Conservation (phyloP, 37 sponge, comb jelly and placozoan species). For the Aplysina aerophoba region DNA sequence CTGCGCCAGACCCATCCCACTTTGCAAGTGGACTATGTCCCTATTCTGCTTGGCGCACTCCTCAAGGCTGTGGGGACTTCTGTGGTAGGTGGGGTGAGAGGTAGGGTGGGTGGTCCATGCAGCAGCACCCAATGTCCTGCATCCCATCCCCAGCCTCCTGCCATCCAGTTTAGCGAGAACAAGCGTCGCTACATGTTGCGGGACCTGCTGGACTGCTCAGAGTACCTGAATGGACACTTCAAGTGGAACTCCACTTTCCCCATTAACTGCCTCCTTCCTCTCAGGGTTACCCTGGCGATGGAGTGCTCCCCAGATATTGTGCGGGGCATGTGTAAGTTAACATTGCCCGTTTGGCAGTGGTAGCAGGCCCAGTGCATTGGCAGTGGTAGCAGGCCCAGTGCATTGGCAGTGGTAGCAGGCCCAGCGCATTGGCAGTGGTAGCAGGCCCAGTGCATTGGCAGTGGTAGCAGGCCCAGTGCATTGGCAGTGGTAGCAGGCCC, state of each 20-base stretch:
- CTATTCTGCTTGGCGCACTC: slow-evolving; percentile 85
- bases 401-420: no score
- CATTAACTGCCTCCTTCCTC: slow-evolving; percentile 69
- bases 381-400: no score
- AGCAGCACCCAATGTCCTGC: neutral
- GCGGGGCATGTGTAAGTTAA: slow-evolving; percentile 52
- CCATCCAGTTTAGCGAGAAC: slow-evolving; percentile 47
- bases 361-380: no score
- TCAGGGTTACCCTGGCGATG: slow-evolving; percentile 83
- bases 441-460: no score
- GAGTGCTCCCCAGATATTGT: slow-evolving; percentile 55
- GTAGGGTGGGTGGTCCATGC: neutral
- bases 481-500: no score
- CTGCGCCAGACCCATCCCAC: slow-evolving; percentile 44
- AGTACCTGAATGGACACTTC: slow-evolving; percentile 48
- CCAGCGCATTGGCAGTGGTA: no score
- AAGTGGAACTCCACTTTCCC: slow-evolving; percentile 76
- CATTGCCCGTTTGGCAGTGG: no score
- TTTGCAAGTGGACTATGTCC: slow-evolving; percentile 62
- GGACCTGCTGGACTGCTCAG: slow-evolving; percentile 73
- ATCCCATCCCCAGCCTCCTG: slow-evolving; percentile 56
- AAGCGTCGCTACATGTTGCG: slow-evolving; percentile 57
- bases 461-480: no score
- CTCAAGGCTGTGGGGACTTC: slow-evolving; percentile 85
- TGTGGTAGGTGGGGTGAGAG: no score